A percentile compares a stretch with the other conserved stretches of the same genome.
phyloP scores from a whole-genome alignment of 2,113 vertebrate genomes.

The Camelus bactrianus region DNA sequence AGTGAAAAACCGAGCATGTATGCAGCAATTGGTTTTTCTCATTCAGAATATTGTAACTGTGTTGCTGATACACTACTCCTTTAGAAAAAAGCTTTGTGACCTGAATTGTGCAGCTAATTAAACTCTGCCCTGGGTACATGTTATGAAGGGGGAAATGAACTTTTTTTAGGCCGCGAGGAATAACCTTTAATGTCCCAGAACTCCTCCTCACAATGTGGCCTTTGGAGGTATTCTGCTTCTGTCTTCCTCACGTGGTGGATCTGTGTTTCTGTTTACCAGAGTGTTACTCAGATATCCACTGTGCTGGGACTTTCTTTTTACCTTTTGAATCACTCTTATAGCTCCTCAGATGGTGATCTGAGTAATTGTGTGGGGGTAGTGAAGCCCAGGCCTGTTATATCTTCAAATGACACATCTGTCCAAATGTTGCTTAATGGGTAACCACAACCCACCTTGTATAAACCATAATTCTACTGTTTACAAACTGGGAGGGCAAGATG shows the following conservation, averaged over 20 bases:
- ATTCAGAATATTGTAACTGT: constrained; percentile 34
- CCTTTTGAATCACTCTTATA: constrained; percentile 14
- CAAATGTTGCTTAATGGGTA: neutral
- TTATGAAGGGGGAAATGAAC: neutral
- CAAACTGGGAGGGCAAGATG: neutral
- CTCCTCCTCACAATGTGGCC: neutral
- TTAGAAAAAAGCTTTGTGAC: neutral
- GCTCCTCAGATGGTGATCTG: constrained; percentile 64
- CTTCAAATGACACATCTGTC: constrained; percentile 71
- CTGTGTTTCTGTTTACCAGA: constrained; percentile 27
- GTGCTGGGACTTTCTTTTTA: neutral
- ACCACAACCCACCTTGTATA: constrained; percentile 39
- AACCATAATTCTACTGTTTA: constrained; percentile 41
- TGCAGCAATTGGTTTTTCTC: neutral
- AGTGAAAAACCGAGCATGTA: neutral
- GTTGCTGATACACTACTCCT: neutral
- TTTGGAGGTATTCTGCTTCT: neutral
- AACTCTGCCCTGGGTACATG: neutral
- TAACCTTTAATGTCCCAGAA: neutral
- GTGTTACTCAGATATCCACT: neutral
- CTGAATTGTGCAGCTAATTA: neutral
- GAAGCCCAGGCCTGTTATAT: constrained; percentile 56
- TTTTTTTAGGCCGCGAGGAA: neutral
- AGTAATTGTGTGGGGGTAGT: constrained; percentile 24
- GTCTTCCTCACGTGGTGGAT: neutral